Base-by-base conservation (phyloP, 2,888 invertebrate genomes). In the Caenorhabditis plicata region DNA sequence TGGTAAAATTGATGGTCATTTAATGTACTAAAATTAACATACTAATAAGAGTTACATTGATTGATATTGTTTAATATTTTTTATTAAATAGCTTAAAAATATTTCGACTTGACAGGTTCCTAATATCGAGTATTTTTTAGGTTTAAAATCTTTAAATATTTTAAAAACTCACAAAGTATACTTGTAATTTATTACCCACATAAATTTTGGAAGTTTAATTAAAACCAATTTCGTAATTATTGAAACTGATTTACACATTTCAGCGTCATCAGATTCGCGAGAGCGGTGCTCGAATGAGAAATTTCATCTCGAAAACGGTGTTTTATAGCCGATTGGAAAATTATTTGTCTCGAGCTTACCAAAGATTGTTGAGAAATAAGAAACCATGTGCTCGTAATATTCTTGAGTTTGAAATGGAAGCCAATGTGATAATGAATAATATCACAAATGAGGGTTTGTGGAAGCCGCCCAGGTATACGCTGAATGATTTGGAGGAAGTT, bases 401-500 rank as follows among this genome's bases (percentile, higher is more conserved):
- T 38, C 23, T 60, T 7, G 53, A 60, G 27, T 53, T 42, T 26
- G 49, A 46, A 31, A 49, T 38, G 1, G 60, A 60, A 13, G 50
- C 33, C 8, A 38, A 39, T 9, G 8, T 33, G 8, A 7, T 33
- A 9, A n/a, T 9, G 33, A 9, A 33, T 5, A 5, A n/a, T 8
- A n/a, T 17, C 15, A 15, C 23, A 15, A 13, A 13, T 23, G 13
- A 17, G 22, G 19, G 17, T n/a, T 7, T 19, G 9, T 47, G 38
- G 36, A 47, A 47, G 29, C 38, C 53, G 26, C 61, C 61, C 9
- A 38, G 48, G 40, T 61, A 47, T 32, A 61, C 61, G 8, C 17
- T 61, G 23, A 61, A 61, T 35, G 61, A 61, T 35, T 22, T 61
- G 2, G 51, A 47, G 25, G 61, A 61, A 35, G 41, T 61, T 1